Base-by-base conservation (phyloP, 2,888 invertebrate genomes). In the Hirtodrosophila cameraria region DNA sequence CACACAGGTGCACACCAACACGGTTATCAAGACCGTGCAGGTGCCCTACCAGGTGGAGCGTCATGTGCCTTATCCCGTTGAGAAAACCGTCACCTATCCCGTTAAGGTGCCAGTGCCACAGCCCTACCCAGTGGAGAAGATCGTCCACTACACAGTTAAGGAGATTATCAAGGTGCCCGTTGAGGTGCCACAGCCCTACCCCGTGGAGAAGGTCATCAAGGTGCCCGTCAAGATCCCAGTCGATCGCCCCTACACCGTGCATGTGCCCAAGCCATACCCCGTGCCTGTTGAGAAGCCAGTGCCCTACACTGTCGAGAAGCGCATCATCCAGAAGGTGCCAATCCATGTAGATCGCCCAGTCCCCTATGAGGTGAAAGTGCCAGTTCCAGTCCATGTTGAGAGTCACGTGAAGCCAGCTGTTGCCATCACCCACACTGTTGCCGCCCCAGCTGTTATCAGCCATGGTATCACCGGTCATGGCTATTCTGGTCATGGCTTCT, bases 61-160 rank as follows among this genome's bases (percentile, higher is more conserved):
- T 31, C 93, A 90, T 48, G 94, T 94, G 20, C 96, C 96, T 2
- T 96, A 95, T 91, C 95, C 95, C 33, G 96, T 96, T 31, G 95
- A 95, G 91, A 96, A 94, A 92, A 93, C 93, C 88, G 94, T 96
- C 46, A 95, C 95, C 59, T 94, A 94, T 90, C 95, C 95, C 87
- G 95, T 95, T 81, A 95, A 95, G 91, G 95, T 96, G 50, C 92
- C 93, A 53, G 95, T 95, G 53, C 95, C 95, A 60, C 95, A 95
- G 84, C 95, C 96, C 75, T 95, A 95, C 91, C 95, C 95, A 69
- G 95, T 96, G 12, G 95, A 95, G 90, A 95, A 95, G 90, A 95
- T 95, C 70, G 95, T 96, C 18, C 95, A 95, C 90, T 95, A 95
- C 89, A 93, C 94, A 88, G 90, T 95, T 9, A 96, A 94, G 27